Percentiles rank a stretch among this genome's conserved stretches.
phyloP scores from a whole-genome alignment of 2,888 invertebrate species.

The Scelioninae gen. 2 region DNA sequence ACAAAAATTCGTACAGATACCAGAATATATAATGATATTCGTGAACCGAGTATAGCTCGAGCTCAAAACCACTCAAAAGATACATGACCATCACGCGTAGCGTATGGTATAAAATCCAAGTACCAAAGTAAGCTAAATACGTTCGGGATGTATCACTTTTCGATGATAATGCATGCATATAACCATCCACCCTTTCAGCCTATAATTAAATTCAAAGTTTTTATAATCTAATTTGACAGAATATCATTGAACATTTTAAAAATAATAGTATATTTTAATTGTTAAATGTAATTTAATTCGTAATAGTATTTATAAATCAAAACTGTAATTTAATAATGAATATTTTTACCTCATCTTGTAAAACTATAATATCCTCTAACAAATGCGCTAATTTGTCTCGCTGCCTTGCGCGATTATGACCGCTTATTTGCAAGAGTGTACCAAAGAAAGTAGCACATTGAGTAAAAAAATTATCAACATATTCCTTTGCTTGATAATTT shows the following conservation, averaged over 20 bases:
- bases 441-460: conserved; percentile 92
- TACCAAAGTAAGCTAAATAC: conserved; percentile 91
- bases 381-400: conserved; percentile 93
- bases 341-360: conserved; percentile 97
- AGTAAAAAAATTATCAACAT: conserved; percentile 90
- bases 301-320: too few relatives aligned
- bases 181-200: conserved; percentile 94
- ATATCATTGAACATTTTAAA: too few relatives aligned
- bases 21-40: conserved; percentile 98
- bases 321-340: too few relatives aligned
- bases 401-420: conserved; percentile 96
- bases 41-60: conserved; percentile 96
- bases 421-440: conserved; percentile 90
- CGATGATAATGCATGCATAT: conserved; percentile 82
- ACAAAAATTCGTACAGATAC: conserved; percentile 96
- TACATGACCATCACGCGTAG: conserved; percentile 95
- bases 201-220: conserved; percentile 71
- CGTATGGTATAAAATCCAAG: conserved; percentile 97
- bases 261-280: too few relatives aligned
- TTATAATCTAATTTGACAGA: too few relatives aligned
- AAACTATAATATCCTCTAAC: conserved; percentile 90
- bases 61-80: conserved; percentile 93
- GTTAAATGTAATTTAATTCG: too few relatives aligned
- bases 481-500: conserved; percentile 87
- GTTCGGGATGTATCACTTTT: conserved; percentile 83